Conservation (phyloP, 2,113 vertebrate genomes). For the Esox niger region DNA sequence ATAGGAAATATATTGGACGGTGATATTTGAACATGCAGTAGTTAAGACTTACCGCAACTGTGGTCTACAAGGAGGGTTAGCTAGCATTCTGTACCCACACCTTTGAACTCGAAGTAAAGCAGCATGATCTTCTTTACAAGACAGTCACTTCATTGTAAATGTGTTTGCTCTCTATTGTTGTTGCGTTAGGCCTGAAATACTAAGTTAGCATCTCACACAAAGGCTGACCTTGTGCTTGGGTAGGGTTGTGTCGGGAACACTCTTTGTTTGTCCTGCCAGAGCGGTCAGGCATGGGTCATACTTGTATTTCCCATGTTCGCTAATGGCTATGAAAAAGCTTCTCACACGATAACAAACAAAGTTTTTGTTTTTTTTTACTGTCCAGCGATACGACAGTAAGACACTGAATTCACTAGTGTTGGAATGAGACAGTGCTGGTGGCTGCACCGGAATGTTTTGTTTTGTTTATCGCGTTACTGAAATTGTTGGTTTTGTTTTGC, state of each 20-base stretch:
- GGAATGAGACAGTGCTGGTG: not conserved
- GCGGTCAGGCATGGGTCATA: not conserved
- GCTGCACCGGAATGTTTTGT: not conserved
- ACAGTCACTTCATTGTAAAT: not conserved
- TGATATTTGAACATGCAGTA: not conserved
- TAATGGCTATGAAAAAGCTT: not conserved
- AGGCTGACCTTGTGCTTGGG: not conserved
- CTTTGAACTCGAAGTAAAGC: too few relatives aligned
- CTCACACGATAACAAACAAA: not conserved
- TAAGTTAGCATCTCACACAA: not conserved
- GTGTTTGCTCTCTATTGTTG: not conserved
- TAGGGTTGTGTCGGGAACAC: constrained; percentile 6
- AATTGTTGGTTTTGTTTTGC: too few relatives aligned
- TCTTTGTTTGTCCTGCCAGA: not conserved
- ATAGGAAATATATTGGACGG: too few relatives aligned
- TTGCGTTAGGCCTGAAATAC: not conserved
- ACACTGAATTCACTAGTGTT: not conserved
- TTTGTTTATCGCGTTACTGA: too few relatives aligned
- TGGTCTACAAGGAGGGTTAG: not conserved
- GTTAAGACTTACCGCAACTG: constrained; percentile 1
- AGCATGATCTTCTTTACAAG: not conserved
- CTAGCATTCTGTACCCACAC: not conserved
- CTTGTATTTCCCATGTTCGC: not conserved
- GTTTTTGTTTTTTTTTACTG: not conserved
- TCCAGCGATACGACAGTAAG: not conserved